Percentiles rank a stretch among this genome's conserved stretches.
Conservation (phyloP, 2,797 vertebrate species). For the Rallus crepitans region DNA sequence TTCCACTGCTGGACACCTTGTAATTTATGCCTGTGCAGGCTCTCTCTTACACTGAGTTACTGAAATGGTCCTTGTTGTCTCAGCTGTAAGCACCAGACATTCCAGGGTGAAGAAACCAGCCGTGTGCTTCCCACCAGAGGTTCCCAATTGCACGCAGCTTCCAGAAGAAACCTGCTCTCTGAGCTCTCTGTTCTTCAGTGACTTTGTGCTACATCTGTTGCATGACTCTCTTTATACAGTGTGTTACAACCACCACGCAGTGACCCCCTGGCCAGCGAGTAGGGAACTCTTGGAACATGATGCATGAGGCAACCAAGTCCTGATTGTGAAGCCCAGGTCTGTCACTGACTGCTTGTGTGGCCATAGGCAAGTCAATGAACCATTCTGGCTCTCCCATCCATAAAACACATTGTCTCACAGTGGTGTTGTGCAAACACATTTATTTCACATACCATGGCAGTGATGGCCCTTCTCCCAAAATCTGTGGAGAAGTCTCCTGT, state of each 20-base stretch:
- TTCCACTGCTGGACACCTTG: constrained; percentile 60
- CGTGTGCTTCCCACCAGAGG: constrained; percentile 60
- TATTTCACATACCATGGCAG: not conserved
- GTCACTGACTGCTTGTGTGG: constrained; percentile 26
- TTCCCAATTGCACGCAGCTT: constrained; percentile 57
- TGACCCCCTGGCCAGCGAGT: constrained; percentile 56
- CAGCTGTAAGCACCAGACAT: constrained; percentile 74
- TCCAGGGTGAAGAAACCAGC: constrained; percentile 69
- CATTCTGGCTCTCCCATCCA: not conserved
- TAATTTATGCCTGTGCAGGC: constrained; percentile 65
- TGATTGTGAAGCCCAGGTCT: constrained; percentile 32
- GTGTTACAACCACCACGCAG: constrained; percentile 9
- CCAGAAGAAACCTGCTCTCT: constrained; percentile 67
- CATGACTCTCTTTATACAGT: constrained; percentile 60
- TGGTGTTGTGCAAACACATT: not conserved
- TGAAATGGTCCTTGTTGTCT: constrained; percentile 65
- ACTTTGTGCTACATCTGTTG: constrained; percentile 68
- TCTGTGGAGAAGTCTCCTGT: not conserved
- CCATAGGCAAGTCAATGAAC: not conserved
- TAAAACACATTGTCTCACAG: not conserved
- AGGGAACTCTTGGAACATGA: not conserved
- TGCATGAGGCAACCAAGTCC: constrained; percentile 47
- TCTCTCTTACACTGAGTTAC: constrained; percentile 70
- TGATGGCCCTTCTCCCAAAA: constrained; percentile 18
- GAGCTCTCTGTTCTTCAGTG: constrained; percentile 53